These are phyloP conservation scores for Fulica atra DNA, from an alignment of 2,113 vertebrate species.

Conservation along the genomic window DNA sequence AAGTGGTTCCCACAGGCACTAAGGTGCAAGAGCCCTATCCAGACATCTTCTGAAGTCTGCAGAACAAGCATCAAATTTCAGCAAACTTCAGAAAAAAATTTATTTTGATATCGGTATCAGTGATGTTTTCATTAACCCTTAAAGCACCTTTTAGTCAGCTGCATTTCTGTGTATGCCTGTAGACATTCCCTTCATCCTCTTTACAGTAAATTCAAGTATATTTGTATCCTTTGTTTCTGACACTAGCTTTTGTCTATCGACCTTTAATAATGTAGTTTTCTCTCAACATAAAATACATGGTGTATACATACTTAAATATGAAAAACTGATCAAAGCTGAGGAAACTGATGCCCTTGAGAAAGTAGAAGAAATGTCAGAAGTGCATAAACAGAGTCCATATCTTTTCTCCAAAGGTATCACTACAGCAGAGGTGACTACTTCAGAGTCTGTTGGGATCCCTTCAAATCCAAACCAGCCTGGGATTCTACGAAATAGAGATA, in stretches of 20 bases:
- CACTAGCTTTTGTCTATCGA: background rate
- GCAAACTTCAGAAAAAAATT: background rate
- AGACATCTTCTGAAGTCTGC: background rate
- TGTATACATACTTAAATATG: background rate
- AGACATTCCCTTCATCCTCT: background rate
- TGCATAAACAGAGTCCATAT: too few relatives aligned
- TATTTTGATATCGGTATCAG: background rate
- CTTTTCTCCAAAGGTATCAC: too few relatives aligned
- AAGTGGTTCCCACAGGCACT: background rate
- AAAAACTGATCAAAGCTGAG: background rate
- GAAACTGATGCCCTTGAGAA: too few relatives aligned
- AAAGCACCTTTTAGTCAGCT: background rate
- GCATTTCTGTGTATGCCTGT: background rate
- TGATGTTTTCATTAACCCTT: background rate
- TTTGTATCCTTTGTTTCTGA: background rate
- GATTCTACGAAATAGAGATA: background rate
- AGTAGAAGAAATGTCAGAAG: too few relatives aligned
- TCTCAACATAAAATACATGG: background rate
- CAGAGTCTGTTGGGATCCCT: too few relatives aligned
- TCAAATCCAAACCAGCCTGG: too few relatives aligned
- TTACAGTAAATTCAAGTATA: background rate
- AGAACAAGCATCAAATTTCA: background rate
- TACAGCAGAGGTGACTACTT: too few relatives aligned
- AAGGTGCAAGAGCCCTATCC: background rate
- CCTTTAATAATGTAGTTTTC: background rate